A percentile compares a stretch with the other conserved stretches of the same genome.
phyloP scores from a whole-genome alignment of 2,888 invertebrate genomes.

The Odontocerum albicorne region DNA sequence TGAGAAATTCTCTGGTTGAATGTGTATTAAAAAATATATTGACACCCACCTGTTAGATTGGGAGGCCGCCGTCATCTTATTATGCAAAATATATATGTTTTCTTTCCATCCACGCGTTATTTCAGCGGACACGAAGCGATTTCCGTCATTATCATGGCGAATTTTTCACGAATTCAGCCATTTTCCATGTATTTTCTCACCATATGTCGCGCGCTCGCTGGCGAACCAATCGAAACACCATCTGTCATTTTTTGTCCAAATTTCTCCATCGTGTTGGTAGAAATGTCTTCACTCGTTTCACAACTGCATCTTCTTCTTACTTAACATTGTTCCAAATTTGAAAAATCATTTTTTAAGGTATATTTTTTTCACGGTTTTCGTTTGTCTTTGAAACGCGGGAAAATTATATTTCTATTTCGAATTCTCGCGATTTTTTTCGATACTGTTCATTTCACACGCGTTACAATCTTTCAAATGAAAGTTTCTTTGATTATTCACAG shows the following conservation, averaged over 20 bases:
- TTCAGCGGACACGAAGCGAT: neutral
- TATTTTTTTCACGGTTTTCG: too few relatives aligned
- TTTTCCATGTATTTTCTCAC: constrained; percentile 11
- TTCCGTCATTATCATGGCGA: constrained; percentile 1
- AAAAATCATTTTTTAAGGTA: too few relatives aligned
- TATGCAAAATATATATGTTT: neutral
- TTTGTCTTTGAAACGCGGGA: too few relatives aligned
- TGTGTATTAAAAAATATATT: constrained; percentile 4
- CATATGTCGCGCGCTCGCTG: constrained; percentile 23
- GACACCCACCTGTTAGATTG: constrained; percentile 14
- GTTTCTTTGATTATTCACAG: too few relatives aligned
- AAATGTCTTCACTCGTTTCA: constrained; percentile 1
- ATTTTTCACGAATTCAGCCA: constrained; percentile 16
- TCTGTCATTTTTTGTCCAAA: constrained; percentile 6
- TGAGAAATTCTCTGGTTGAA: constrained; percentile 6
- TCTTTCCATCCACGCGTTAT: neutral
- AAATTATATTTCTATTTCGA: too few relatives aligned
- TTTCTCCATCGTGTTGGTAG: neutral
- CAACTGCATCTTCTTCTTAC: too few relatives aligned
- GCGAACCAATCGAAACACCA: neutral
- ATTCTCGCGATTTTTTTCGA: too few relatives aligned
- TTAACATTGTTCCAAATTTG: too few relatives aligned
- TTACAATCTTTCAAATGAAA: too few relatives aligned
- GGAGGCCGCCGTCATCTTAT: neutral
- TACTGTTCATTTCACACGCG: too few relatives aligned